These are phyloP conservation scores for Melieria omissa DNA, from an alignment of 2,888 invertebrate genomes.

Conservation along the genomic window DNA sequence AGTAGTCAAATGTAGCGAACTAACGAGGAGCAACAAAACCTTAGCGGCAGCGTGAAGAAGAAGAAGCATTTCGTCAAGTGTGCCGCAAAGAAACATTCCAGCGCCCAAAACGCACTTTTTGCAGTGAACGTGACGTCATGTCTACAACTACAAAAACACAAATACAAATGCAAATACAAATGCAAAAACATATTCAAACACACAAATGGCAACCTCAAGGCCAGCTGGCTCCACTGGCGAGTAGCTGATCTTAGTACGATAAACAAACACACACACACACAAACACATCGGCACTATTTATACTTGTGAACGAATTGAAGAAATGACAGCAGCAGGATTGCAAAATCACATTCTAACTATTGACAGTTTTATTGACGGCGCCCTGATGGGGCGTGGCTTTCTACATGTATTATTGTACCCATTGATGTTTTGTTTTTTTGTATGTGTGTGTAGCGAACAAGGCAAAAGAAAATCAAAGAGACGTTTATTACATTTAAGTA, in stretches of 20 bases:
- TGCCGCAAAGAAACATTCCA: conserved; percentile 9
- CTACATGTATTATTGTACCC: neutral
- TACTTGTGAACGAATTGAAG: too few relatives aligned
- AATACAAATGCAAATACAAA: neutral
- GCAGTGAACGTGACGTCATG: too few relatives aligned
- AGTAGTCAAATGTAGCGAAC: neutral
- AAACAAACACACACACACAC: neutral
- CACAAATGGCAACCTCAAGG: too few relatives aligned
- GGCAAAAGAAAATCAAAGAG: neutral
- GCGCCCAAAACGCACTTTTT: neutral
- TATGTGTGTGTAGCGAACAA: conserved; percentile 4
- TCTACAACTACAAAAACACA: too few relatives aligned
- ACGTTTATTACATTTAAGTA: neutral
- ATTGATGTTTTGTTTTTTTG: conserved; percentile 8
- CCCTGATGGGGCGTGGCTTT: too few relatives aligned
- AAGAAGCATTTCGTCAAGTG: neutral
- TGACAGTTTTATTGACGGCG: too few relatives aligned
- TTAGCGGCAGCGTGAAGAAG: conserved; percentile 7
- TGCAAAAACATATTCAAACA: too few relatives aligned
- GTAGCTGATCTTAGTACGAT: neutral
- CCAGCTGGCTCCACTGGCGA: too few relatives aligned
- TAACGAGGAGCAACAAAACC: neutral
- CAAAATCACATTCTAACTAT: too few relatives aligned
- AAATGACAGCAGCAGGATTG: too few relatives aligned
- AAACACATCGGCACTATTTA: neutral